phyloP scores from a whole-genome alignment of 2,888 invertebrate genomes.

The Eupsilia transversa region DNA sequence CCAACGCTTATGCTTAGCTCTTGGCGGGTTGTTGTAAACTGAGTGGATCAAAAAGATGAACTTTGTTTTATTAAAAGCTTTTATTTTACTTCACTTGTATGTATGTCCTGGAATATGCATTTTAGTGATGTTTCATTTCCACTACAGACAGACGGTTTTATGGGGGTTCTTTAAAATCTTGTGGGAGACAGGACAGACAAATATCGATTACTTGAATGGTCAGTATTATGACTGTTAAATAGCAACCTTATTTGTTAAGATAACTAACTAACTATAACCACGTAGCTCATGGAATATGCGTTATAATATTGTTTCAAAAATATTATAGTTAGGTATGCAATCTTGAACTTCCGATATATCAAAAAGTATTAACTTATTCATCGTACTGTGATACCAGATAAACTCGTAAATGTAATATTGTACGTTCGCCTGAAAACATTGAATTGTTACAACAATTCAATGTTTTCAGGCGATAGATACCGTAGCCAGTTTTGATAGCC shows the following conservation, averaged over 20 bases:
- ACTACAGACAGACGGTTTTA: no score
- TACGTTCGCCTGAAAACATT: neutral
- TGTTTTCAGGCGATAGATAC: no score
- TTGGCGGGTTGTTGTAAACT: neutral
- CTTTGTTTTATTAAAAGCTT: neutral
- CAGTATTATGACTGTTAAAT: neutral
- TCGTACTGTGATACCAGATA: neutral
- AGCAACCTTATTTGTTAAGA: neutral
- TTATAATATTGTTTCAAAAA: neutral
- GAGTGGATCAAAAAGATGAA: neutral
- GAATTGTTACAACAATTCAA: no score
- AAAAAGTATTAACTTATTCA: neutral
- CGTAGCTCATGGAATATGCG: no score
- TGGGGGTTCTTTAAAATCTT: no score
- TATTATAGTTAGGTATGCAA: no score
- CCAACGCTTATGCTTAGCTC: constrained; percentile 6
- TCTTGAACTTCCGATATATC: neutral
- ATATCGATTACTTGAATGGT: neutral
- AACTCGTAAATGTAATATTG: neutral
- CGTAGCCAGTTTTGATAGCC: neutral
- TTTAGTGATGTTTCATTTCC: neutral
- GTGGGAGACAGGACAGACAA: neutral
- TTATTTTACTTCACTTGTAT: no score
- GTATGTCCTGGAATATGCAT: no score
- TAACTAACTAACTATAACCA: no score